Percentiles rank a stretch among this genome's conserved stretches.
phyloP scores from a whole-genome alignment of 2,797 vertebrate species.

The Paramormyrops hopkinsi region DNA sequence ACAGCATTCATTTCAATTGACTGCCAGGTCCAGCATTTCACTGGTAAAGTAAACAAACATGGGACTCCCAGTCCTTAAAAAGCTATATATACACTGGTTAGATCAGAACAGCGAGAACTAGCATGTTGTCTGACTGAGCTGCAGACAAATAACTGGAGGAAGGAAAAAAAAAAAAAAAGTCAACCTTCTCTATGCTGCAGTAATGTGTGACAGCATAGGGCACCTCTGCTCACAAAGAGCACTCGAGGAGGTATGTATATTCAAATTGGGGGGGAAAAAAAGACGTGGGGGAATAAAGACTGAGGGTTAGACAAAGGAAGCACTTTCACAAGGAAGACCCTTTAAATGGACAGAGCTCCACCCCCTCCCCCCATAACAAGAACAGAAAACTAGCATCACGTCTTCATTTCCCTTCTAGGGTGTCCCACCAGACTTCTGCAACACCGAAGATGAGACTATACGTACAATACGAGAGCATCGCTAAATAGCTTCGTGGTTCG shows the following conservation, averaged over 20 bases:
- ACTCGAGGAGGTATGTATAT: constrained; percentile 65
- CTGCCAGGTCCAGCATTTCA: constrained; percentile 61
- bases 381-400: constrained; percentile 49
- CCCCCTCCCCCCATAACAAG: constrained; percentile 15
- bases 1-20: constrained; percentile 44
- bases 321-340: constrained; percentile 67
- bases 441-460: constrained; percentile 54
- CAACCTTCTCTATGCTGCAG: constrained; percentile 22
- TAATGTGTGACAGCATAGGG: constrained; percentile 31
- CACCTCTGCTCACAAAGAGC: constrained; percentile 62
- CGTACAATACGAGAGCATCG: constrained; percentile 36
- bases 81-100: constrained; percentile 66
- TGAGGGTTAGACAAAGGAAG: constrained; percentile 55
- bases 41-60: constrained; percentile 61
- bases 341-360: constrained; percentile 26
- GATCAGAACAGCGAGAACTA: constrained; percentile 57
- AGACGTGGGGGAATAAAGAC: constrained; percentile 56
- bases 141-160: constrained; percentile 40
- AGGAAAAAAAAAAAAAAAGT: constrained; percentile 27
- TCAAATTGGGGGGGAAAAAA: constrained; percentile 59
- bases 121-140: constrained; percentile 29
- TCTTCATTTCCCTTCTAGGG: constrained; percentile 61
- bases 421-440: constrained; percentile 65
- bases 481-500: constrained; percentile 43
- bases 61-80: constrained; percentile 42